Percentiles rank a stretch among this genome's conserved stretches.
These are phyloP conservation scores for Muraenolepis orangiensis DNA, from an alignment of 2,797 vertebrate species.

Conservation along the genomic window DNA sequence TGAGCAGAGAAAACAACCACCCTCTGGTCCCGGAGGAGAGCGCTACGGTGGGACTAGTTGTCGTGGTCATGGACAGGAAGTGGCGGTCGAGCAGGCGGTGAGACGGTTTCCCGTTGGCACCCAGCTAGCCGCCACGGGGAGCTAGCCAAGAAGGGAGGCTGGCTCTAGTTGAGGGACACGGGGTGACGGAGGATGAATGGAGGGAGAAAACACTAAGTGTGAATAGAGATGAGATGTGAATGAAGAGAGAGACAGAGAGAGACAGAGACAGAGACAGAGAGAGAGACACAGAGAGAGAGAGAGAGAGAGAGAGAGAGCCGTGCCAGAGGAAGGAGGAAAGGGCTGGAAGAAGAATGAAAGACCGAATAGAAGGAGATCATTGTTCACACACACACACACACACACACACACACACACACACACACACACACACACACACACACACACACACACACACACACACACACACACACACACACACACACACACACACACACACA, in stretches of 20 bases:
- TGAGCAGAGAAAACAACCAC: too few relatives aligned
- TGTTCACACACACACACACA: background rate
- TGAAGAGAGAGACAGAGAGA: background rate
- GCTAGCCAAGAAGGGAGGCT: too few relatives aligned
- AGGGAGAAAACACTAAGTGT: background rate
- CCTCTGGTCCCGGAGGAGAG: too few relatives aligned
- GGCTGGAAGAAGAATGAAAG: too few relatives aligned
- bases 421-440: too few relatives aligned
- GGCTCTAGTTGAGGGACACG: too few relatives aligned
- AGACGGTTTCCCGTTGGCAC: too few relatives aligned
- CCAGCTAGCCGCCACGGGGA: too few relatives aligned
- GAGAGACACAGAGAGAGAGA: background rate
- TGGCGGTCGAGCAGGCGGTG: too few relatives aligned
- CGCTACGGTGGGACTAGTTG: too few relatives aligned
- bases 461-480: background rate
- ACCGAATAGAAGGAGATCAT: too few relatives aligned
- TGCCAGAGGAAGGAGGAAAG: background rate
- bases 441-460: background rate
- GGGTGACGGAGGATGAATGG: background rate
- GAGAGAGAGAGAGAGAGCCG: background rate
- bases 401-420: background rate
- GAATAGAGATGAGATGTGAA: background rate
- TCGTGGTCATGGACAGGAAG: too few relatives aligned
- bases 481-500: conserved; percentile 2
- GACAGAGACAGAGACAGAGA: background rate